Evolutionary conservation across 1,140 invertebrate species (phyloP), one percentile per base, ranked within the genome.

Genomic region (Cotesia chilonis): DNA sequence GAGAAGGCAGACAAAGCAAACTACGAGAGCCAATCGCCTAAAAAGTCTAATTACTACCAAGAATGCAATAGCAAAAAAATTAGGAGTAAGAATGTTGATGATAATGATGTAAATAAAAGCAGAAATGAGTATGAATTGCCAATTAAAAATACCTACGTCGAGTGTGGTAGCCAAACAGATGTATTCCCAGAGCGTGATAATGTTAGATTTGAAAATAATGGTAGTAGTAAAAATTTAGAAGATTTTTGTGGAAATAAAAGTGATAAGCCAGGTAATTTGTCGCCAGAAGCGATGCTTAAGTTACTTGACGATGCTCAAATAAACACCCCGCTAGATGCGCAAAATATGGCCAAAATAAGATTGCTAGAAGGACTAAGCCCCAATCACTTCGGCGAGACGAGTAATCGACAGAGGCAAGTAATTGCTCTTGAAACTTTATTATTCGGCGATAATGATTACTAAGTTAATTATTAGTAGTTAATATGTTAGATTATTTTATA

Each of bases 241-340:
- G 64, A 60, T 63, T 57, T 20, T 63, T 7, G 4, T 6, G 17
- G 20, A 17, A 20, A 67, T 57, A 60, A 68, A n/a, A 68, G 67
- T 36, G 70, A 67, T 28, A 65, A 37, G 17, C 52, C 52, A 20
- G 67, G 64, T 60, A 82, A 74, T 68, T 68, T 86, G 52, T 82
- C 81, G 12, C 81, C 80, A 0, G 80, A 85, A 47, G 81, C 79
- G 61, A 85, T 87, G 80, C 47, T 87, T 38, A 83, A 83, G 72
- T 74, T 87, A 9, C 73, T 87, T 52, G 85, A 87, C 20, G 77
- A 86, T 63, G 82, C 80, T 3, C 83, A 85, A 60, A 87, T 87
- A 66, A 83, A 76, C 71, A 75, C 79, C 9, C 80, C 84, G 14
- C 5, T 82, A 17, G 73, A 80, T 3, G 74, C 47, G 10, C 76